phyloP scores from a whole-genome alignment of 2,113 vertebrate genomes.

The Melanostigma gelatinosum region DNA sequence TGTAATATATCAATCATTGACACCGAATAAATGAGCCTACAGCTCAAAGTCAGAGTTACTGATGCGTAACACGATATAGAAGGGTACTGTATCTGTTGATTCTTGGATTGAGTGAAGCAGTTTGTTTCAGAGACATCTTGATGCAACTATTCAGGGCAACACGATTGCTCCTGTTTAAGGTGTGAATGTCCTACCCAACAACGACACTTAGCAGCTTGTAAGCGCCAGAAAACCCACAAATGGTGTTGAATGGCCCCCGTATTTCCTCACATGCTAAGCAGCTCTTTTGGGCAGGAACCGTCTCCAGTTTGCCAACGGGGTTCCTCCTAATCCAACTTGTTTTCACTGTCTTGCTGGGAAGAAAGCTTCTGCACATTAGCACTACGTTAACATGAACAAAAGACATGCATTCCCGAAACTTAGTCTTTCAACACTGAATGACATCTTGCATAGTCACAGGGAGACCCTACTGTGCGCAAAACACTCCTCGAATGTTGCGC shows the following conservation, averaged over 20 bases:
- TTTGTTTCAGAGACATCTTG: conserved; percentile 21
- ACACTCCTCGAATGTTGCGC: conserved; percentile 16
- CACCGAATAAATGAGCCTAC: not conserved
- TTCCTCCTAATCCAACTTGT: conserved; percentile 83
- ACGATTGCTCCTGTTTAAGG: conserved; percentile 59
- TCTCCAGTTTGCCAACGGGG: conserved; percentile 63
- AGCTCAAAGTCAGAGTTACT: not conserved
- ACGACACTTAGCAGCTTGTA: conserved; percentile 69
- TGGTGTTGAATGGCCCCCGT: conserved; percentile 64
- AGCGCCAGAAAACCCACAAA: conserved; percentile 58
- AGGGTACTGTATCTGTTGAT: conserved; percentile 18
- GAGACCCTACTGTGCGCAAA: conserved; percentile 48
- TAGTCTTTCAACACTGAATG: conserved; percentile 47
- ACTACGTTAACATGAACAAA: conserved; percentile 79
- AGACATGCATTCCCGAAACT: conserved; percentile 75
- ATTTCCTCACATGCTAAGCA: conserved; percentile 74
- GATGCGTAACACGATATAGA: not conserved
- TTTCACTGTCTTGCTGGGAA: conserved; percentile 84
- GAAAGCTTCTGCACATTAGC: conserved; percentile 77
- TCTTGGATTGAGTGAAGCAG: not conserved
- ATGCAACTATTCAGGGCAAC: conserved; percentile 6
- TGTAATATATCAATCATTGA: not conserved
- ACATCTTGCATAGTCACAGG: conserved; percentile 28
- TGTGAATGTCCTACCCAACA: conserved; percentile 60
- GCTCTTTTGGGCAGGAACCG: conserved; percentile 43